These are phyloP conservation scores for Platycheirus albimanus DNA, from an alignment of 2,888 invertebrate genomes.

Conservation along the genomic window DNA sequence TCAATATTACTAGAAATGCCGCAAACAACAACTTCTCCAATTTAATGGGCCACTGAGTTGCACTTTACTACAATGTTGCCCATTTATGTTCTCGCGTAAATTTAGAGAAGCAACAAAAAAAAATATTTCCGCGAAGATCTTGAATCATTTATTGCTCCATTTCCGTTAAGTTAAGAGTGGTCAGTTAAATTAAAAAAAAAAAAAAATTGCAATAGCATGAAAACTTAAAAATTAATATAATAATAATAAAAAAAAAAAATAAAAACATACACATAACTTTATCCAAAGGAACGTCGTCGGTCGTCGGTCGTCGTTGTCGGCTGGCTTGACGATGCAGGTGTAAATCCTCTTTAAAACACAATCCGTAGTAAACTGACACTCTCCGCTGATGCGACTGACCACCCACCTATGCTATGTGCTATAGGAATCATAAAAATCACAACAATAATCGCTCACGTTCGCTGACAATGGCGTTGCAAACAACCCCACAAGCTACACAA, in stretches of 20 bases:
- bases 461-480: conserved; percentile 33
- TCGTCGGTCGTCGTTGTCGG: too few relatives aligned
- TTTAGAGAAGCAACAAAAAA: background rate
- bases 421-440: conserved; percentile 69
- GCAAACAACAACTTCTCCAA: conserved; percentile 22
- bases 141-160: too few relatives aligned
- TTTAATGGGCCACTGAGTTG: conserved; percentile 19
- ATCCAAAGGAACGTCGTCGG: conserved; percentile 41
- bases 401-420: conserved; percentile 65
- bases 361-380: conserved; percentile 68
- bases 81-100: conserved; percentile 5
- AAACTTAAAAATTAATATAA: conserved; percentile 8
- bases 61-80: conserved; percentile 47
- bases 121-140: conserved; percentile 23
- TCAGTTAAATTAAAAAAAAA: too few relatives aligned
- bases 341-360: conserved; percentile 59
- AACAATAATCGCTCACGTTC: conserved; percentile 72
- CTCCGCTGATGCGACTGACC: conserved; percentile 68
- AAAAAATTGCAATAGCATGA: too few relatives aligned
- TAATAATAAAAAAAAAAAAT: conserved; percentile 32
- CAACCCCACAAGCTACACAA: conserved; percentile 24
- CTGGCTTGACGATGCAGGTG: too few relatives aligned
- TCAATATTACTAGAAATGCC: conserved; percentile 27
- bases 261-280: conserved; percentile 69
- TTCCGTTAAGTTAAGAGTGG: background rate